Conservation (phyloP, 1,140 invertebrate species). For the Halictus rubicundus region DNA sequence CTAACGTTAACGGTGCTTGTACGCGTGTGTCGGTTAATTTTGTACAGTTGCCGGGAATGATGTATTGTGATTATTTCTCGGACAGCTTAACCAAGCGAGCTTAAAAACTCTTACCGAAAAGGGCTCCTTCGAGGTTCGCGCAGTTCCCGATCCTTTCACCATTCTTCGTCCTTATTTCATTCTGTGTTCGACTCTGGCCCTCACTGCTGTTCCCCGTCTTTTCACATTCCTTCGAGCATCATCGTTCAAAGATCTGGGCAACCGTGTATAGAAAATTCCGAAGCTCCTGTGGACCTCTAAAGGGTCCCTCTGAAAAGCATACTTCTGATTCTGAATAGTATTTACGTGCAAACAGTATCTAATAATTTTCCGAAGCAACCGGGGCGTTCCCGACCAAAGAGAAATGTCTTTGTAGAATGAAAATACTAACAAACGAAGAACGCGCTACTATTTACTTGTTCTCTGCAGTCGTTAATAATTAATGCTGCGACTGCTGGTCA, state of each 20-base stretch:
- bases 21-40: no score
- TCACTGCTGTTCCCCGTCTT: slow-evolving; percentile 2
- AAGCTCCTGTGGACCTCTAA: slow-evolving; percentile 32
- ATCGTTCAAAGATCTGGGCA: slow-evolving; percentile 34
- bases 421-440: background rate
- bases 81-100: background rate
- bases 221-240: slow-evolving; percentile 42
- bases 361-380: background rate
- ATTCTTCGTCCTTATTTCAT: background rate
- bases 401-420: background rate
- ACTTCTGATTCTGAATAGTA: slow-evolving; percentile 23
- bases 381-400: no score
- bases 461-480: no score
- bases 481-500: no score
- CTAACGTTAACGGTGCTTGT: no score
- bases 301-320: slow-evolving; percentile 29
- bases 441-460: no score
- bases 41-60: background rate
- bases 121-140: background rate
- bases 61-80: background rate
- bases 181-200: background rate
- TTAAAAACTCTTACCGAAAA: background rate
- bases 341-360: slow-evolving; percentile 37
- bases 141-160: background rate
- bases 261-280: slow-evolving; percentile 44